Evolutionary conservation across 2,888 invertebrate genomes (phyloP), one percentile per base, ranked within the genome.

Genomic region (Nomada ruficornis): DNA sequence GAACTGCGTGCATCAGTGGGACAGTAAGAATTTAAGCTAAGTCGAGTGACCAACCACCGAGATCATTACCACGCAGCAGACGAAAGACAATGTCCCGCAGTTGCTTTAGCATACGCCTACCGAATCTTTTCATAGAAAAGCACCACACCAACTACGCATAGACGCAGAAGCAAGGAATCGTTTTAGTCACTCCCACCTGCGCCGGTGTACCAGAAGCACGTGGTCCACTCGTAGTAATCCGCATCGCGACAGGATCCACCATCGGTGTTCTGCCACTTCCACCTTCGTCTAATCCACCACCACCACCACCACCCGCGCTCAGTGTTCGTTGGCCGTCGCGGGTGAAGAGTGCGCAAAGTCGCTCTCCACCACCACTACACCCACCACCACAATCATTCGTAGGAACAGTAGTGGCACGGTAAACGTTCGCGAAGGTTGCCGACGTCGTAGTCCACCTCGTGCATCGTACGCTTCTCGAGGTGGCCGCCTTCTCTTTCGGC

Each of bases 271-370:
- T 71, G 80, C 81, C 82, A 76, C 76, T 76, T 83, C 83, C 83
- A 68, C 75, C 57, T 57, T 77, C 47, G 20, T 4, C 50, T 15
- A 54, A 63, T 50, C 81, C 74, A 60, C 62, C 79, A 72, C 74
- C 69, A 52, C 63, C 65, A 69, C 68, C 69, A 55, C 79, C 76
- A 84, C 74, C 82, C 71, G 79, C 77, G 77, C 74, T 69, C 79
- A 75, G 78, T 82, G 82, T 82, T 84, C 77, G 77, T 70, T 70
- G 79, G 77, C 87, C 85, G 72, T 52, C 54, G 50, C 73, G 57
- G 55, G 29, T 47, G 77, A 77, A 75, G 83, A 78, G 78, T 70
- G 87, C 76, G 68, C 83, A 50, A 68, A 78, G 60, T 62, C 71
- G 70, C 55, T 70, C 70, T 75, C 70, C 67, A 71, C 72, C 72